Conservation (phyloP, 2,888 invertebrate species). For the Noctua janthe region DNA sequence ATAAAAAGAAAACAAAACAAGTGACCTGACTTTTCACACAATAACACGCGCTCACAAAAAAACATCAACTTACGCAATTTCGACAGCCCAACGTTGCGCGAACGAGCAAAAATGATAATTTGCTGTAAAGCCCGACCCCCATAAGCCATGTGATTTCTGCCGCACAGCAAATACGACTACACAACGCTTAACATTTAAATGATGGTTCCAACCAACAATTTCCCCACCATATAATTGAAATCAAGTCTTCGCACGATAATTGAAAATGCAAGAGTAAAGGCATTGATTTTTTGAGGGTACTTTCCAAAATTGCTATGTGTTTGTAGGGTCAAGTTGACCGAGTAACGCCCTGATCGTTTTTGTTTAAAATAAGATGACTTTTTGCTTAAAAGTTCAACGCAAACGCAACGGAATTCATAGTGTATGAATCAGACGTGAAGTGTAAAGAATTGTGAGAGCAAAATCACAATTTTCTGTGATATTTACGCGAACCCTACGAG, state of each 20-base stretch:
- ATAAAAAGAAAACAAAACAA: conserved; percentile 62
- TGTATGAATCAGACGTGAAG: conserved; percentile 56
- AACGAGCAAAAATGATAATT: conserved; percentile 71
- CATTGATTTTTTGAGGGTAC: conserved; percentile 70
- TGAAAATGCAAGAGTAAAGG: conserved; percentile 71
- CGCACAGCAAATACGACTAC: conserved; percentile 69
- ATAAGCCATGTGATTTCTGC: conserved; percentile 73
- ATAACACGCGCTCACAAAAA: conserved; percentile 57
- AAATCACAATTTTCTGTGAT: conserved; percentile 31
- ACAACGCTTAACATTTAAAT: conserved; percentile 71
- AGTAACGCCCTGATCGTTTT: conserved; percentile 59
- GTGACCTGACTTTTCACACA: conserved; percentile 66
- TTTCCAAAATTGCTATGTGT: conserved; percentile 77
- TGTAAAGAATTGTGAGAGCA: conserved; percentile 34
- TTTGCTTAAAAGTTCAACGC: conserved; percentile 62
- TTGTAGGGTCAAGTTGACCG: conserved; percentile 66
- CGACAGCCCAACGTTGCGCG: conserved; percentile 62
- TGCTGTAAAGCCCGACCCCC: conserved; percentile 58
- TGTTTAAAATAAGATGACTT: conserved; percentile 57
- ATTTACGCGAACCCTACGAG: conserved; percentile 42
- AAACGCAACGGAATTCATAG: conserved; percentile 30
- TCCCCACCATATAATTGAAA: conserved; percentile 78
- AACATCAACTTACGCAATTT: conserved; percentile 62
- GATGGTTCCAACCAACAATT: conserved; percentile 75
- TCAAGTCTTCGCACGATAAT: conserved; percentile 75